A percentile compares a stretch with the other conserved stretches of the same genome.
These are phyloP conservation scores for Ephydatia muelleri DNA, from an alignment of 37 sponge, comb jelly and placozoan genomes.

Conservation along the genomic window DNA sequence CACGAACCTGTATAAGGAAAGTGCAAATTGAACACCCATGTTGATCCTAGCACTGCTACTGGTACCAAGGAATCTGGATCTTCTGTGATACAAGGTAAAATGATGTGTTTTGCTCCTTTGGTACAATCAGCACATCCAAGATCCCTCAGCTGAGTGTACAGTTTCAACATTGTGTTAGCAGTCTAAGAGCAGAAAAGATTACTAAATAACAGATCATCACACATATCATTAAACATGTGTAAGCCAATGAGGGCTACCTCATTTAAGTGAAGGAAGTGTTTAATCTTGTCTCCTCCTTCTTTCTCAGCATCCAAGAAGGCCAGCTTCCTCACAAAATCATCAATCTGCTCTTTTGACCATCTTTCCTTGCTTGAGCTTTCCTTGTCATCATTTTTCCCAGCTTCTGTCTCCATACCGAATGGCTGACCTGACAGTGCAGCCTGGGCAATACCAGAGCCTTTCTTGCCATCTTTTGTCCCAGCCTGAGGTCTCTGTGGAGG, in stretches of 20 bases:
- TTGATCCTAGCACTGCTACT: not conserved
- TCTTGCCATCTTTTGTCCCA: not conserved
- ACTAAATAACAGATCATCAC: not conserved
- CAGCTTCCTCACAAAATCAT: conserved; percentile 89
- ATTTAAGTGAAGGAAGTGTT: conserved; percentile 55
- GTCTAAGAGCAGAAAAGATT: conserved; percentile 14
- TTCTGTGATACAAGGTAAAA: not conserved
- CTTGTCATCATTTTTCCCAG: not conserved
- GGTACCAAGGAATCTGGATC: not conserved
- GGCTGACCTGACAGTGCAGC: not conserved
- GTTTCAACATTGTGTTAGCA: conserved; percentile 58
- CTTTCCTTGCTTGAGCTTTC: not conserved
- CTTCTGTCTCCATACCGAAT: not conserved
- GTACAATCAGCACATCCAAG: conserved; percentile 60
- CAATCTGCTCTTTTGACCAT: conserved; percentile 75
- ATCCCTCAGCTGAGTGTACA: conserved; percentile 44
- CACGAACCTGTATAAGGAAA: conserved; percentile 5
- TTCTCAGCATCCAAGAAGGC: conserved; percentile 76
- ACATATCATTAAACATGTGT: not conserved
- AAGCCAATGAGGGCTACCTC: conserved; percentile 24
- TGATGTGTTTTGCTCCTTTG: not conserved
- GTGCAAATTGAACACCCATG: too few species aligned
- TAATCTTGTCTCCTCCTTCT: conserved; percentile 53
- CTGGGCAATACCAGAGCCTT: not conserved
- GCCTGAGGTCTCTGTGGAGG: not conserved